Evolutionary conservation across 2,888 invertebrate species (phyloP).

Genomic region (Acanthosepion esculentum): DNA sequence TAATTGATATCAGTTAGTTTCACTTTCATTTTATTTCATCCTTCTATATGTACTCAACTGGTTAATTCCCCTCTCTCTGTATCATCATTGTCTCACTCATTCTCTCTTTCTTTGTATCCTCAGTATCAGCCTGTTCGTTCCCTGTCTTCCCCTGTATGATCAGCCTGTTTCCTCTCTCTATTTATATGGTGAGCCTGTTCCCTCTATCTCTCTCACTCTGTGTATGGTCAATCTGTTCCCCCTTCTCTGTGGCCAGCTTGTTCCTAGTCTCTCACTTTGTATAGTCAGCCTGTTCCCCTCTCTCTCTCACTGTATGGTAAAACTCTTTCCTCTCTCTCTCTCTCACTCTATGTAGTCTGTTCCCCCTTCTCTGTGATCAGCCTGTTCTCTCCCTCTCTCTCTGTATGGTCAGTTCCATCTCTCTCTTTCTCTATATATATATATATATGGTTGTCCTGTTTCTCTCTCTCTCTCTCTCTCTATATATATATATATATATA

Average conservation of each 20-base stretch:
- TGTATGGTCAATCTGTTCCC: background rate
- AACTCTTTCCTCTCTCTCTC: too few species aligned
- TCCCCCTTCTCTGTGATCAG: too few species aligned
- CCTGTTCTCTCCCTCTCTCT: too few species aligned
- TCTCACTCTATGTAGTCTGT: too few species aligned
- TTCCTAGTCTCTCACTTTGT: background rate
- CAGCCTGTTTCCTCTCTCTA: too few species aligned
- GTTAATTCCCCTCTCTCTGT: background rate
- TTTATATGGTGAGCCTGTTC: background rate
- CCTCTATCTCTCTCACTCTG: background rate
- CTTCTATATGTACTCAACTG: background rate
- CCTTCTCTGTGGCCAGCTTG: background rate
- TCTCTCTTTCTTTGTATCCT: background rate
- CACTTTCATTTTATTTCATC: background rate
- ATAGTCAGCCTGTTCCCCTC: background rate
- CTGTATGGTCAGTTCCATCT: too few species aligned
- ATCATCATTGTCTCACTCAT: background rate
- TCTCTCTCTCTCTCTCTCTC: too few species aligned
- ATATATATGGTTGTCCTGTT: too few species aligned
- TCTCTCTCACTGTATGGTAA: too few species aligned
- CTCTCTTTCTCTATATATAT: too few species aligned
- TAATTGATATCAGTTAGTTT: background rate
- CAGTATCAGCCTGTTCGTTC: background rate
- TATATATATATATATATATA: too few species aligned
- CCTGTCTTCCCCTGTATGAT: background rate